phyloP scores from a whole-genome alignment of 1,140 invertebrate species.

The Heliconius himera region DNA sequence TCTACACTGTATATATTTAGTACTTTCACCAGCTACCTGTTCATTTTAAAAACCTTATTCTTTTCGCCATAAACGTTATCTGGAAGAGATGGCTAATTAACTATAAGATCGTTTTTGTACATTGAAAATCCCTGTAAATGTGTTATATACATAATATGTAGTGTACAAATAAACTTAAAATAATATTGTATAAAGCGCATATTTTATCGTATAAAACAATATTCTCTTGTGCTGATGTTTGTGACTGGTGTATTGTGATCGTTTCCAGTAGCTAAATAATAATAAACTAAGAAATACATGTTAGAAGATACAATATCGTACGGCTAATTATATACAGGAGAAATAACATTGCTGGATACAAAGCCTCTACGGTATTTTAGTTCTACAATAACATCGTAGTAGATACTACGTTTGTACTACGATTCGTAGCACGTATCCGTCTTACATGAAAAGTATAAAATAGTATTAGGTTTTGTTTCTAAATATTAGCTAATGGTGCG shows the following conservation, averaged over 20 bases:
- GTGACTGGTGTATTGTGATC: not conserved
- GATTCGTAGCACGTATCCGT: not conserved
- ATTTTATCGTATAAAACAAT: not conserved
- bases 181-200: too few relatives aligned
- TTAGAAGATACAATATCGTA: not conserved
- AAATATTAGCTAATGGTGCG: not conserved
- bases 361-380: not conserved
- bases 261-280: not conserved
- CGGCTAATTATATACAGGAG: slow-evolving; percentile 2
- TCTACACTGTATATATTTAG: too few relatives aligned
- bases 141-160: too few relatives aligned
- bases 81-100: too few relatives aligned
- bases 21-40: too few relatives aligned
- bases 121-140: too few relatives aligned
- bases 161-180: too few relatives aligned
- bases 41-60: too few relatives aligned
- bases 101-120: too few relatives aligned
- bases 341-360: not conserved
- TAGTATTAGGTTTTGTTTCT: not conserved
- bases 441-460: not conserved
- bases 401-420: not conserved
- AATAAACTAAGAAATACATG: slow-evolving; percentile 2
- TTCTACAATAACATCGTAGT: slow-evolving; percentile 3
- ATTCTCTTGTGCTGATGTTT: not conserved
- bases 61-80: too few relatives aligned